These are phyloP conservation scores for Drosophila macrospina DNA, from an alignment of 2,888 invertebrate species.

Conservation along the genomic window DNA sequence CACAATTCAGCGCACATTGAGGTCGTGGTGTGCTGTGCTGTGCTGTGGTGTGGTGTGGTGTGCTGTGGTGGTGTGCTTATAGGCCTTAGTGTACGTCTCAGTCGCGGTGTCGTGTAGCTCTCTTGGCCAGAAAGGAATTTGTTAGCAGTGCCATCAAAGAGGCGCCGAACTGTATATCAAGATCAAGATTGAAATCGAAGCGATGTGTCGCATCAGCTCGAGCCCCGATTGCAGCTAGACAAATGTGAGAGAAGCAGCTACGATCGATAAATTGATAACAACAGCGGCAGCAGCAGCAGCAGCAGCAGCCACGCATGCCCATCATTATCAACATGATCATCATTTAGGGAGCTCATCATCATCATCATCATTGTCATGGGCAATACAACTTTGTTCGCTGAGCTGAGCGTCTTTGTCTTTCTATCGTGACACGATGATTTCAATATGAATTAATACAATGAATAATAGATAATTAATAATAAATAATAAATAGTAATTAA, in stretches of 20 bases:
- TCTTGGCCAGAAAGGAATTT: slow-evolving; percentile 66
- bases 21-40: slow-evolving; percentile 65
- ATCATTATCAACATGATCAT: slow-evolving; percentile 24
- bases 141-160: slow-evolving; percentile 78
- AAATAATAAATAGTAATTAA: background rate
- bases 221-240: slow-evolving; percentile 53
- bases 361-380: slow-evolving; percentile 21
- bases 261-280: slow-evolving; percentile 50
- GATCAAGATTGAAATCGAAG: slow-evolving; percentile 77
- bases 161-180: slow-evolving; percentile 81
- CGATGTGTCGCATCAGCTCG: slow-evolving; percentile 63
- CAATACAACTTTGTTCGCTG: slow-evolving; percentile 23
- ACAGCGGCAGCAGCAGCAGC: slow-evolving; percentile 16
- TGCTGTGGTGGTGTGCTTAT: slow-evolving; percentile 17
- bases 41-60: slow-evolving; percentile 14
- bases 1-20: slow-evolving; percentile 85
- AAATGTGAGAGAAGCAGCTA: slow-evolving; percentile 45
- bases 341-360: slow-evolving; percentile 28
- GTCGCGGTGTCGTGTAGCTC: slow-evolving; percentile 49
- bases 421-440: background rate
- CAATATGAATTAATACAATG: too few relatives aligned
- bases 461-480: background rate
- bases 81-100: background rate
- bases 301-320: slow-evolving; percentile 25
- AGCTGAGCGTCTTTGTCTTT: background rate